A percentile compares a stretch with the other conserved stretches of the same genome.
phyloP scores from a whole-genome alignment of 2,888 invertebrate species.

The Pheosia gnoma region DNA sequence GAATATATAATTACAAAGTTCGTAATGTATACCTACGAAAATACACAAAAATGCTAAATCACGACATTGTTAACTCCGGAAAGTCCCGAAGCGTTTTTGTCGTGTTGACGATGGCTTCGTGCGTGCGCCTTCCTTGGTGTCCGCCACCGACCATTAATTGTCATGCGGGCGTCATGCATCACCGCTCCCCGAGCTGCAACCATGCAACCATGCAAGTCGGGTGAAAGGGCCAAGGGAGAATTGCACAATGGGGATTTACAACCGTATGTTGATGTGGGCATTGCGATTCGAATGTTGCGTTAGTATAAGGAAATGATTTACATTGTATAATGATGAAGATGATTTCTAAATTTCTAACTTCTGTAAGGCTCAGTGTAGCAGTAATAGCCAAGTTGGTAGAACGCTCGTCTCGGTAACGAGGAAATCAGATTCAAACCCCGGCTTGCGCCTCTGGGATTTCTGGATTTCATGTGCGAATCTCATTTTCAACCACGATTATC shows the following conservation, averaged over 20 bases:
- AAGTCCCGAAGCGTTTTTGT: constrained; percentile 11
- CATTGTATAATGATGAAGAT: neutral
- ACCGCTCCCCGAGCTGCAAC: constrained; percentile 37
- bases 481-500: too few relatives aligned
- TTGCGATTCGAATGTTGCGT: neutral
- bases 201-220: constrained; percentile 23
- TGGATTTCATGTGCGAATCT: too few relatives aligned
- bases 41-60: neutral
- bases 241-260: constrained; percentile 20
- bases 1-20: too few relatives aligned
- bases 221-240: constrained; percentile 32
- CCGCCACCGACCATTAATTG: constrained; percentile 44
- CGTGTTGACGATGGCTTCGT: constrained; percentile 34
- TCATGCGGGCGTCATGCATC: constrained; percentile 51
- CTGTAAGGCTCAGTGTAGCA: too few relatives aligned
- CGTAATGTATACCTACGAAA: too few relatives aligned
- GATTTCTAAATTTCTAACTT: neutral
- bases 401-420: too few relatives aligned
- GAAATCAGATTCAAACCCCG: too few relatives aligned
- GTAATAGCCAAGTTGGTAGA: too few relatives aligned
- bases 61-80: neutral
- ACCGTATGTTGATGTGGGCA: neutral
- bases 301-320: neutral
- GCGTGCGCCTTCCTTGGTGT: constrained; percentile 33
- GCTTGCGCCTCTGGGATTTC: too few relatives aligned